A percentile compares a stretch with the other conserved stretches of the same genome.
These are phyloP conservation scores for Zapornia atra DNA, from an alignment of 2,113 vertebrate genomes.

Conservation along the genomic window DNA sequence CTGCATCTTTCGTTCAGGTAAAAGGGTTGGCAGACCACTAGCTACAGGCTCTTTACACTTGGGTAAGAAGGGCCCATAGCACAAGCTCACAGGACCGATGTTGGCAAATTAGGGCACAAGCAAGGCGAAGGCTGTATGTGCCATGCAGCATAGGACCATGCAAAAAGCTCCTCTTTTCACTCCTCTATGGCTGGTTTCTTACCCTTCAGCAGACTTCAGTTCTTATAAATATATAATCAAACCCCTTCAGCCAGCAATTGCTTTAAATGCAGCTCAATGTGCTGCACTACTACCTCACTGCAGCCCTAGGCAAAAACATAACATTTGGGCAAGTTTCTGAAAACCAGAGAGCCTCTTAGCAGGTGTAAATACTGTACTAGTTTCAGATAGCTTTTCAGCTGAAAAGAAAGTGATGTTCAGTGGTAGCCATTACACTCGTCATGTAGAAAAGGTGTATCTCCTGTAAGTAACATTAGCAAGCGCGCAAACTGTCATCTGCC, in stretches of 20 bases:
- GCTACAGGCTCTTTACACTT: background rate
- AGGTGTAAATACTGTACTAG: no score
- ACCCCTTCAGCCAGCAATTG: background rate
- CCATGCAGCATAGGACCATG: background rate
- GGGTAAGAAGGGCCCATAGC: background rate
- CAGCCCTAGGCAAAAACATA: background rate
- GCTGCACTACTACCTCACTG: background rate
- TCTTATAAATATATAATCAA: background rate
- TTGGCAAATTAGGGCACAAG: background rate
- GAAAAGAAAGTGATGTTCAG: background rate
- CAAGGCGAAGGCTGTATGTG: background rate
- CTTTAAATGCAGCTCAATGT: background rate
- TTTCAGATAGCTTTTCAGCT: no score
- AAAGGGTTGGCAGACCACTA: background rate
- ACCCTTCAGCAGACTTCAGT: background rate
- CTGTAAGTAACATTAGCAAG: background rate
- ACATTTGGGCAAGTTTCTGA: background rate
- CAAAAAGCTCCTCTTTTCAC: background rate
- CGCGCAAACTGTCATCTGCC: background rate
- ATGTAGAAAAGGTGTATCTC: background rate
- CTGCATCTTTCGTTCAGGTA: background rate
- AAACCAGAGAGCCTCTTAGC: background rate
- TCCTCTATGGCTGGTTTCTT: background rate
- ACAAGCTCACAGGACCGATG: background rate
- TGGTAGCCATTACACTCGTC: background rate